Evolutionary conservation across 2,797 vertebrate genomes (phyloP).

Genomic region (Anguilla anguilla): DNA sequence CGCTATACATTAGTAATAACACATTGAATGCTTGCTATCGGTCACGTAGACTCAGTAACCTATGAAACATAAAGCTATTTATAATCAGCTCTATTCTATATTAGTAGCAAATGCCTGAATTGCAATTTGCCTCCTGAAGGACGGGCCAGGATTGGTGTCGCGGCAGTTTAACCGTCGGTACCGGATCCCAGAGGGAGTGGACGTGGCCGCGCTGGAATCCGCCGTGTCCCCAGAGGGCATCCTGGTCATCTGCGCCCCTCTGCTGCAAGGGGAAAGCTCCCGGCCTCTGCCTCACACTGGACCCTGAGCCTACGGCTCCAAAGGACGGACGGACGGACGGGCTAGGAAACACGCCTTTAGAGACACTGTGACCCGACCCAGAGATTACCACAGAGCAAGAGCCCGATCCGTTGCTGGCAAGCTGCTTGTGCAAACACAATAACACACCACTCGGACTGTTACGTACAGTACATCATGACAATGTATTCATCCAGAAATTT

Average conservation of each 20-base stretch:
- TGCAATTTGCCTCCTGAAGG: constrained; percentile 41
- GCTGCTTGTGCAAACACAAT: not conserved
- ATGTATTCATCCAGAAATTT: not conserved
- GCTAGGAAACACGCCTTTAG: not conserved
- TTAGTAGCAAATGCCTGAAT: not conserved
- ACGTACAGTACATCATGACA: not conserved
- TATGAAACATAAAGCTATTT: not conserved
- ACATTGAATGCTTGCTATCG: not conserved
- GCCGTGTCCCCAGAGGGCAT: constrained; percentile 74
- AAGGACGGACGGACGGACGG: not conserved
- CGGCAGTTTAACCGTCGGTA: constrained; percentile 76
- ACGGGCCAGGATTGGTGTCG: constrained; percentile 68
- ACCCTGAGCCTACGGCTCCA: not conserved
- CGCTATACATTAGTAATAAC: not conserved
- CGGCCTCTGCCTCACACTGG: constrained; percentile 43
- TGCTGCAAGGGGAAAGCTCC: constrained; percentile 59
- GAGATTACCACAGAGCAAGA: constrained; percentile 31
- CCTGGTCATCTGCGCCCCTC: constrained; percentile 73
- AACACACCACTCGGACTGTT: constrained; percentile 30
- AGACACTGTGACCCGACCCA: constrained; percentile 23
- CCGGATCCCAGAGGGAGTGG: constrained; percentile 74
- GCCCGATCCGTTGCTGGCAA: constrained; percentile 33
- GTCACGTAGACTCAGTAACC: not conserved
- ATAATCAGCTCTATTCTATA: not conserved
- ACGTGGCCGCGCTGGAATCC: constrained; percentile 72